These are phyloP conservation scores for Bergia puertoricense DNA, from an alignment of 92 coral and sea anemone genomes.

Conservation along the genomic window DNA sequence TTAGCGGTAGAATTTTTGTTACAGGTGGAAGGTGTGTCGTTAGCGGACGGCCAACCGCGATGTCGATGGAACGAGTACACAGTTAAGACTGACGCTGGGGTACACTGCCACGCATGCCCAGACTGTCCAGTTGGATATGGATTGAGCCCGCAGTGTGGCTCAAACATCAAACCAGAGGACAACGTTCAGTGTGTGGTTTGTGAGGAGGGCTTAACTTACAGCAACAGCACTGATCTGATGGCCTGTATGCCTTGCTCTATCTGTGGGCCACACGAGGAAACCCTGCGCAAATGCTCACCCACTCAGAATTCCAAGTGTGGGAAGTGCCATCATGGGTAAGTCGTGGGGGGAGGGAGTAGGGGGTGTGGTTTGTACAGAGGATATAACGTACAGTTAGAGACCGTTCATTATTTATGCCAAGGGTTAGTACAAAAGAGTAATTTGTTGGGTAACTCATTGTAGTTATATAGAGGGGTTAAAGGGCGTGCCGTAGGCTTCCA, in stretches of 20 bases:
- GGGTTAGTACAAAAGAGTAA: no score
- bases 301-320: constrained; percentile 69
- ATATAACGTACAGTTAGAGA: no score
- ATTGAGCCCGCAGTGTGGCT: constrained; percentile 75
- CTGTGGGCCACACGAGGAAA: constrained; percentile 65
- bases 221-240: constrained; percentile 57
- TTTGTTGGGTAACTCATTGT: no score
- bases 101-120: constrained; percentile 62
- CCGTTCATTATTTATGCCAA: no score
- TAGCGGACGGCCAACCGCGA: constrained; percentile 8
- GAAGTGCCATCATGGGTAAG: constrained; percentile 77
- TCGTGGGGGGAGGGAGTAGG: not conserved
- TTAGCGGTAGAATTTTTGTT: not conserved
- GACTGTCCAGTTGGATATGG: constrained; percentile 65
- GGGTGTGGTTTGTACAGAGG: not conserved
- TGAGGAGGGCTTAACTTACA: constrained; percentile 52
- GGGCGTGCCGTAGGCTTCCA: no score
- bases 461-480: no score
- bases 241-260: constrained; percentile 73
- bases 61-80: constrained; percentile 65
- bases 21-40: constrained; percentile 12
- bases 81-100: constrained; percentile 7
- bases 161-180: constrained; percentile 52
- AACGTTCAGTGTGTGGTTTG: constrained; percentile 55
- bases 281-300: constrained; percentile 58